Evolutionary conservation across 2,797 vertebrate species (phyloP), one percentile per base, ranked within the genome.

Genomic region (Eulemur albifrons): DNA sequence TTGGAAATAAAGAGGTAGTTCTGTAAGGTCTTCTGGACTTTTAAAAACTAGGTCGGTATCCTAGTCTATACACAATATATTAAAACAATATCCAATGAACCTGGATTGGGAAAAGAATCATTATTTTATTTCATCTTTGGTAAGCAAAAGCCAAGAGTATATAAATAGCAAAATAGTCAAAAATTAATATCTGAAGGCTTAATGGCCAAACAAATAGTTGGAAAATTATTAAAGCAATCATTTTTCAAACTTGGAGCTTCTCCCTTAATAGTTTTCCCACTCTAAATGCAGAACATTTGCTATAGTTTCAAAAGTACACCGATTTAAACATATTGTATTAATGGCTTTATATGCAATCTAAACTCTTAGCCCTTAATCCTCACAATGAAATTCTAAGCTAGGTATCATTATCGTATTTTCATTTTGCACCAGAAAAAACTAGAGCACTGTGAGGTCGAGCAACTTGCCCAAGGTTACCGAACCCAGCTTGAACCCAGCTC

Each of bases 201-300:
- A 90, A 72, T 27, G 72, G 32, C 63, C 43, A 95, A 95, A 80
- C 38, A 61, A 96, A 63, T 54, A 38, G n/a, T 21, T 84, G n/a
- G 45, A 77, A 94, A 93, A 92, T 18, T 57, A 94, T 50, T 61
- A 96, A 94, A 94, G 81, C n/a, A 63, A 91, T 84, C 45, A 96
- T 75, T 94, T 95, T 93, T 76, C 48, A 93, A 95, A 92, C 35
- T 54, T 40, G 32, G 30, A 81, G 10, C 15, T 92, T 94, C 32
- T 79, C 52, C 79, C 48, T 70, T 57, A 85, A n/a, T 45, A n/a
- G 17, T 73, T 97, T 92, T 30, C 81, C 82, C 45, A 73, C 73
- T 82, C 69, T 88, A 61, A 93, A 94, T 70, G 50, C 23, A 50
- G 50, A 90, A 76, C 45, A 91, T 30, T 48, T 72, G 75, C 35